Base-by-base conservation (phyloP, 2,113 vertebrate genomes). In the Marmota flaviventris region DNA sequence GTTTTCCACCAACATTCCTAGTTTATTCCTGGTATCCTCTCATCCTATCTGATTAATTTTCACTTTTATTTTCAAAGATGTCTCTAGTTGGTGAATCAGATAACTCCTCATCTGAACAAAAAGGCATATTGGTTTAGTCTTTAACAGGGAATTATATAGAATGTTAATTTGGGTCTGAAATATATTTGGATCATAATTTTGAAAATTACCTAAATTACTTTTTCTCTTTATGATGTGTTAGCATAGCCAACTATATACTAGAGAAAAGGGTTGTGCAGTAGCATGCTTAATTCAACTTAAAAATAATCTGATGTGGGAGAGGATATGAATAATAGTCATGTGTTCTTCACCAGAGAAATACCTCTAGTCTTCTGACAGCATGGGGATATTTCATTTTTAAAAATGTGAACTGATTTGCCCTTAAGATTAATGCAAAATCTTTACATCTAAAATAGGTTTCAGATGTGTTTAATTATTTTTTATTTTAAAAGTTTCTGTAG, bases 401-500 rank as follows among this genome's bases (percentile, higher is more conserved):
- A 58, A 97, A 95, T 96, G 69, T 97, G 76, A 87, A 96, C 76
- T 98, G 58, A 89, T 95, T 93, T 98, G 83, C 95, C 96, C 86
- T 95, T 95, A 91, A 98, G 97, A 92, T 98, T 98, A 91, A 96
- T 97, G 78, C 77, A 81, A 98, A 97, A 97, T 89, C 82, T 98
- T 98, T 96, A 97, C 93, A 97, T 98, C 98, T 98, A 97, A 97
- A 98, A 75, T 97, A 97, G 89, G 63, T 95, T 98, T 98, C 92
- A 97, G 85, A 73, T 95, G 93, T 94, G 34, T 81, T 97, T 97
- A 94, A 96, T 97, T 97, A 86, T 97, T 95, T 92, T 89, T 96
- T 95, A 82, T 69, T 95, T 98, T 93, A 96, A 45, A 94, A 90
- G 85, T 97, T 97, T 85, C 37, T 96, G 29, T 95, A 97, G 67